phyloP scores from a whole-genome alignment of 1,140 invertebrate genomes.

The Atta texana region DNA sequence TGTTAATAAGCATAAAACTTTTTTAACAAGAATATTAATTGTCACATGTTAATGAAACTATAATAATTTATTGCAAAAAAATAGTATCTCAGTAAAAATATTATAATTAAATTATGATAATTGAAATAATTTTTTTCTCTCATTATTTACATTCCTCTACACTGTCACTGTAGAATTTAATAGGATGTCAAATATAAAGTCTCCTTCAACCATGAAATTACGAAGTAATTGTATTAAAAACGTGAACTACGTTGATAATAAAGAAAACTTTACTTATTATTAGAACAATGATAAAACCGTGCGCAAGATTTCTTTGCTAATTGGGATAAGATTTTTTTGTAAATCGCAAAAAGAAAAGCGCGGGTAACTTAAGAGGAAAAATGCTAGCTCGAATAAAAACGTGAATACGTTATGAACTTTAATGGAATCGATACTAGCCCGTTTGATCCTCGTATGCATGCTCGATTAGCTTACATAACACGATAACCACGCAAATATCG shows the following conservation, averaged over 20 bases:
- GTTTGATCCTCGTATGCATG: slow-evolving; percentile 54
- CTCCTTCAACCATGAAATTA: neutral
- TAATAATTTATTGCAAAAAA: too few relatives aligned
- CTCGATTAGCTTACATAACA: slow-evolving; percentile 54
- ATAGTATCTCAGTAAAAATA: too few relatives aligned
- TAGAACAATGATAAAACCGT: neutral
- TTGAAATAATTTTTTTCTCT: too few relatives aligned
- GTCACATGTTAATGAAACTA: too few relatives aligned
- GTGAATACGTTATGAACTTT: slow-evolving; percentile 21
- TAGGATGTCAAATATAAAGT: neutral
- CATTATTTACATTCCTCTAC: too few relatives aligned
- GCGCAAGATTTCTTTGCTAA: slow-evolving; percentile 3
- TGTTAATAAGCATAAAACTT: too few relatives aligned
- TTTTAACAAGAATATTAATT: too few relatives aligned
- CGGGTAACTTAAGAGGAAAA: neutral
- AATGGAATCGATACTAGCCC: slow-evolving; percentile 35
- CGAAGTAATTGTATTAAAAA: neutral
- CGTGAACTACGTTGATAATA: too few relatives aligned
- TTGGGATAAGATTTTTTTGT: slow-evolving; percentile 26
- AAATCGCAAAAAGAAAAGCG: neutral
- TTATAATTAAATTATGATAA: too few relatives aligned
- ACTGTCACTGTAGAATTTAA: neutral
- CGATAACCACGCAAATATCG: slow-evolving; percentile 58
- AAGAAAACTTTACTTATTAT: neutral
- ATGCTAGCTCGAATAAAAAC: neutral